Conservation (phyloP, 1,140 invertebrate genomes). For the Condylostylus longicornis region DNA sequence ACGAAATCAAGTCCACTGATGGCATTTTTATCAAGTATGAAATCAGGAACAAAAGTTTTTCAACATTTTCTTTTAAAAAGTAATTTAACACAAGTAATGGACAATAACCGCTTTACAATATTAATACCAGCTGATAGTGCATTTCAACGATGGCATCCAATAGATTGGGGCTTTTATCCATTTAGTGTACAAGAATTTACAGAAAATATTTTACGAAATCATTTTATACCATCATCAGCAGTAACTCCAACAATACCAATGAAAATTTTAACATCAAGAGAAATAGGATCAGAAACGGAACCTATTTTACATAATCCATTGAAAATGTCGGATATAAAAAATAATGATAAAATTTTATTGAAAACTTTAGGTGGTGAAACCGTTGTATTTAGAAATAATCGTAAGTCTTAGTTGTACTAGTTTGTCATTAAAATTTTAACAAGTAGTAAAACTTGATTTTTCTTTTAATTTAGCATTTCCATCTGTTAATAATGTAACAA, state of each 20-base stretch:
- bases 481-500: slow-evolving; percentile 39
- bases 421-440: slow-evolving; percentile 1
- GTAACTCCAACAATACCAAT: too few relatives aligned
- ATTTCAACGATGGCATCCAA: slow-evolving; percentile 49
- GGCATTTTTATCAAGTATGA: slow-evolving; percentile 41
- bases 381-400: slow-evolving; percentile 37
- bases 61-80: slow-evolving; percentile 43
- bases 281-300: too few relatives aligned
- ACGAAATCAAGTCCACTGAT: slow-evolving; percentile 42
- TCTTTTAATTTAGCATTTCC: slow-evolving; percentile 27
- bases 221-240: slow-evolving; percentile 43
- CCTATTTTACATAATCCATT: slow-evolving; percentile 34
- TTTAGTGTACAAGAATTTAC: slow-evolving; percentile 50
- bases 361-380: slow-evolving; percentile 40
- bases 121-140: slow-evolving; percentile 46
- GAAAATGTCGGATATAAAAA: slow-evolving; percentile 38
- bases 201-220: slow-evolving; percentile 42
- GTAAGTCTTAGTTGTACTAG: slow-evolving; percentile 30
- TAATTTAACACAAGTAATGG: slow-evolving; percentile 40
- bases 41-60: slow-evolving; percentile 46
- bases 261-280: too few relatives aligned
- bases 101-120: slow-evolving; percentile 44
- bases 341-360: slow-evolving; percentile 33
- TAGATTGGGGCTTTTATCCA: slow-evolving; percentile 54
- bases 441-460: background rate